These are phyloP conservation scores for Gastracanthus pulcherrimus DNA, from an alignment of 2,888 invertebrate species.

Conservation along the genomic window DNA sequence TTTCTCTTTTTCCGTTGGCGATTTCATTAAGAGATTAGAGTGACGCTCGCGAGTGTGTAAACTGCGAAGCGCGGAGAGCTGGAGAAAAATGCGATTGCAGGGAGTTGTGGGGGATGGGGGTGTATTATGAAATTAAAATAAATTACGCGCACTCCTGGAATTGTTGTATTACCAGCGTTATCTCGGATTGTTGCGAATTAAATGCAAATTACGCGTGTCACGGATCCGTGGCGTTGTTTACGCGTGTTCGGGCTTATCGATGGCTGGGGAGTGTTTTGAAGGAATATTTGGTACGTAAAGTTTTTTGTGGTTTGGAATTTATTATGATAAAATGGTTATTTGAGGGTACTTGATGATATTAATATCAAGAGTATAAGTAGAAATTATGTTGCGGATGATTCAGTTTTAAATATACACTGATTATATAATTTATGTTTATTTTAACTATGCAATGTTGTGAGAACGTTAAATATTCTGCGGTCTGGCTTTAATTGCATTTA, in stretches of 20 bases:
- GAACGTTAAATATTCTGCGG: no score
- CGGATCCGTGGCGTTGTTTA: not conserved
- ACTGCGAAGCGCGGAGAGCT: not conserved
- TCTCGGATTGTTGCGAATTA: conserved; percentile 36
- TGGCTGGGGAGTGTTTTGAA: not conserved
- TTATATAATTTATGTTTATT: no score
- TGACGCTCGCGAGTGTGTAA: conserved; percentile 16
- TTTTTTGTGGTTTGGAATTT: not conserved
- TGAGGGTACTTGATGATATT: not conserved
- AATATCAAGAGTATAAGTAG: not conserved
- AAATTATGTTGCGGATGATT: no score
- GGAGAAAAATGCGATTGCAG: not conserved
- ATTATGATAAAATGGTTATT: not conserved
- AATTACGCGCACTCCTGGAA: not conserved
- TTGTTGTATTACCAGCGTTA: not conserved
- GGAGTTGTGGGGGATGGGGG: not conserved
- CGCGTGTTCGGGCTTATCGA: not conserved
- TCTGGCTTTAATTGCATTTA: no score
- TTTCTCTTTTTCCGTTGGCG: not conserved
- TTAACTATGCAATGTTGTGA: no score
- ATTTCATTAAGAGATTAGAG: conserved; percentile 43
- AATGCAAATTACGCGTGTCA: conserved; percentile 15
- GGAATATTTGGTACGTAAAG: not conserved
- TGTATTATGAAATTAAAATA: conserved; percentile 38
- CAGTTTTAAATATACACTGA: no score